These are phyloP conservation scores for Piprites chloris DNA, from an alignment of 2,113 vertebrate genomes.

Conservation along the genomic window DNA sequence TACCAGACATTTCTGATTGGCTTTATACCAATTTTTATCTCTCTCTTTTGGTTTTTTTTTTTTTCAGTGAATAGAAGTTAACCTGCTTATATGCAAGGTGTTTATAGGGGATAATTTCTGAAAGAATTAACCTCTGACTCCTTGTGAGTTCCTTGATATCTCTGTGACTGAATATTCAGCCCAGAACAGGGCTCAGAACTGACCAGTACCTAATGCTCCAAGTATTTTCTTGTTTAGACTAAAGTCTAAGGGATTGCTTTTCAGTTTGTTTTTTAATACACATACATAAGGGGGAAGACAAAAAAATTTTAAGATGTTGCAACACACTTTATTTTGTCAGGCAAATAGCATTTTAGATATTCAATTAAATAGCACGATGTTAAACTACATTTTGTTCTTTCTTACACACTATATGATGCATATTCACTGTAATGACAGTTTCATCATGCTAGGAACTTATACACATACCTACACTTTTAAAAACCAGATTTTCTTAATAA, in stretches of 20 bases:
- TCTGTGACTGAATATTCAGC: not conserved
- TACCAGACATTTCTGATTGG: not conserved
- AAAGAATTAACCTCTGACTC: not conserved
- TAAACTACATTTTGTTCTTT: conserved; percentile 68
- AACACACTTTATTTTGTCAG: conserved; percentile 80
- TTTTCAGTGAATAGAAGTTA: not conserved
- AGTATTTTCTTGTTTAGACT: not conserved
- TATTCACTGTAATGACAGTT: conserved; percentile 78
- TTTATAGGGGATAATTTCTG: not conserved
- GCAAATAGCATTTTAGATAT: conserved; percentile 70
- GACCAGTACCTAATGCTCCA: not conserved
- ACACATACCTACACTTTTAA: conserved; percentile 64
- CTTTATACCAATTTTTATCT: not conserved
- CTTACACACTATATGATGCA: conserved; percentile 65
- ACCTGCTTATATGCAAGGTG: not conserved
- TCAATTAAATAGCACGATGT: conserved; percentile 71
- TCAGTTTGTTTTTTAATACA: not conserved
- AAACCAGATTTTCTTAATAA: conserved; percentile 58
- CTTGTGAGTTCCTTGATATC: not conserved
- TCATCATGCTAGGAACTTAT: conserved; percentile 77
- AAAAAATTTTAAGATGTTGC: conserved; percentile 22
- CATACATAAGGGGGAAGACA: not conserved
- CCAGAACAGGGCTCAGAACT: not conserved
- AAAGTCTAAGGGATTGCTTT: not conserved
- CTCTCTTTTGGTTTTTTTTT: not conserved